These are phyloP conservation scores for Sarcophaga carnaria DNA, from an alignment of 2,888 invertebrate genomes.

Conservation along the genomic window DNA sequence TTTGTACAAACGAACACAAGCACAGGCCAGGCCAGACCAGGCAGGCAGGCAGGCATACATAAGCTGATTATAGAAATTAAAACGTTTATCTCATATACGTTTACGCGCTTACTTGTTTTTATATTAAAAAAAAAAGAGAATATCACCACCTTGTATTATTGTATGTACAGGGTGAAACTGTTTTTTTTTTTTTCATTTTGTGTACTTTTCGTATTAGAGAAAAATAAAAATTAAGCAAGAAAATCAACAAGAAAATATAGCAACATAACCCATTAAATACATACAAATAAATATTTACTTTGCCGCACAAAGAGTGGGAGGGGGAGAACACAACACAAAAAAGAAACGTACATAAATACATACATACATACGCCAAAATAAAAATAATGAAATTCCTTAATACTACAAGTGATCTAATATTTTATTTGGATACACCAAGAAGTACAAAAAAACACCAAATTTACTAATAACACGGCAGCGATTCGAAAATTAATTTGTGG, in stretches of 20 bases:
- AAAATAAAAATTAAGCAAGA: conserved; percentile 3
- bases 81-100: too few species aligned
- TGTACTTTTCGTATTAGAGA: background rate
- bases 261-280: background rate
- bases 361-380: background rate
- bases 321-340: background rate
- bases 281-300: background rate
- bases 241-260: background rate
- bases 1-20: conserved; percentile 21
- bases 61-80: too few species aligned
- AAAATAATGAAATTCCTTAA: conserved; percentile 14
- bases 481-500: too few species aligned
- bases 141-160: background rate
- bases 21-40: background rate
- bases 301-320: background rate
- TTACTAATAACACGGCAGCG: too few species aligned
- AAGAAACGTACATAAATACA: conserved; percentile 4
- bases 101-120: background rate
- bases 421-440: background rate
- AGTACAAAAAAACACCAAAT: background rate
- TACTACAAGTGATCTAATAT: conserved; percentile 23
- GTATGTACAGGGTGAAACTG: background rate
- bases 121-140: background rate
- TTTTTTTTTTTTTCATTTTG: background rate
- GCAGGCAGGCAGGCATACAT: too few species aligned